These are phyloP conservation scores for Drosophila rubida DNA, from an alignment of 2,888 invertebrate species.

Conservation along the genomic window DNA sequence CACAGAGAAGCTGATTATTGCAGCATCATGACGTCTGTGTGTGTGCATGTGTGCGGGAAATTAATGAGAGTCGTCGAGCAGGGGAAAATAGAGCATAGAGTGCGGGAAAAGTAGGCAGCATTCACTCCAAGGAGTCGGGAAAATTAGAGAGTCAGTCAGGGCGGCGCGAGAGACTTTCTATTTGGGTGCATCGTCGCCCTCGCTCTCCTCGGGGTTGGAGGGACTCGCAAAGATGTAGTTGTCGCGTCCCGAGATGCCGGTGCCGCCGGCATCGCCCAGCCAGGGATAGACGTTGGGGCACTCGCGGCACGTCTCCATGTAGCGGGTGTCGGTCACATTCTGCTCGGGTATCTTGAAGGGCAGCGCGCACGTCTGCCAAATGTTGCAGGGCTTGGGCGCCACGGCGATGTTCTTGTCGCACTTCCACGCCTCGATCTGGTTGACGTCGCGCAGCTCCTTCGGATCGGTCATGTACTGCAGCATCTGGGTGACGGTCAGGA, in stretches of 20 bases:
- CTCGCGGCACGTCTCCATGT: slow-evolving; percentile 94
- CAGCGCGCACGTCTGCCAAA: slow-evolving; percentile 93
- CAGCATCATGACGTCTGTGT: slow-evolving; percentile 52
- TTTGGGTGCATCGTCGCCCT: slow-evolving; percentile 19
- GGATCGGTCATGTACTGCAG: slow-evolving; percentile 96
- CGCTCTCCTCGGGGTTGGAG: slow-evolving; percentile 31
- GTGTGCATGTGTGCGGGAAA: slow-evolving; percentile 46
- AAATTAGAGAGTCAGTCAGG: background rate
- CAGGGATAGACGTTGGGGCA: slow-evolving; percentile 95
- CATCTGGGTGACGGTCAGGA: slow-evolving; percentile 94
- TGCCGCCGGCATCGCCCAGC: slow-evolving; percentile 94
- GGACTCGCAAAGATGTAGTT: slow-evolving; percentile 87
- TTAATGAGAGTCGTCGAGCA: slow-evolving; percentile 19
- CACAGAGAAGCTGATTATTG: slow-evolving; percentile 41
- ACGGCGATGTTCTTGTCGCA: slow-evolving; percentile 90
- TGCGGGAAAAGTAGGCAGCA: background rate
- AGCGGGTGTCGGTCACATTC: slow-evolving; percentile 92
- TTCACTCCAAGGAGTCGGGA: background rate
- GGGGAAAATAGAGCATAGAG: slow-evolving; percentile 5
- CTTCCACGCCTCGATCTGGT: slow-evolving; percentile 92
- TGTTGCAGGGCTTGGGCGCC: slow-evolving; percentile 91
- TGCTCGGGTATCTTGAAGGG: slow-evolving; percentile 91
- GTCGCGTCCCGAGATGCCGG: slow-evolving; percentile 91
- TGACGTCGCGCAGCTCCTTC: slow-evolving; percentile 88
- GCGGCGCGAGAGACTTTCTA: slow-evolving; percentile 28